Percentiles rank a stretch among this genome's conserved stretches.
Evolutionary conservation across 2,797 vertebrate species (phyloP).

Genomic region (Sebastes vulpes): DNA sequence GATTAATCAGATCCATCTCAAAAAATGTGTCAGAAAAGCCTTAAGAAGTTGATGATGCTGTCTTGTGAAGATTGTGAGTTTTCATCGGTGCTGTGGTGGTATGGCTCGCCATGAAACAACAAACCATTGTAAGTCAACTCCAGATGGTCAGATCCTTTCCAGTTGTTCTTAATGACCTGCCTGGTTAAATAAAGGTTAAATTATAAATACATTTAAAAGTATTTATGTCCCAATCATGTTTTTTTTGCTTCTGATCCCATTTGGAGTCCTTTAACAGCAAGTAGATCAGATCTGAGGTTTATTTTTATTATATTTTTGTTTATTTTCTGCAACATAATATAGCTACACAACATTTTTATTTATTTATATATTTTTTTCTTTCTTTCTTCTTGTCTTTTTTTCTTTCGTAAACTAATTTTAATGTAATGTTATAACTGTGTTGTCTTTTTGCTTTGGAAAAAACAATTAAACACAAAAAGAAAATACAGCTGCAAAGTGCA

Average conservation of each 20-base stretch:
- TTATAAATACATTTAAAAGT: background rate
- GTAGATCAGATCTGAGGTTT: background rate
- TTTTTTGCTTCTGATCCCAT: background rate
- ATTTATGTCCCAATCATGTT: background rate
- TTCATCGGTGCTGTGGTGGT: too few relatives aligned
- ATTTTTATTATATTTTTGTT: background rate
- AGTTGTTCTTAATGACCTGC: background rate
- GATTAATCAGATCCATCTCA: background rate
- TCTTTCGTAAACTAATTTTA: too few relatives aligned
- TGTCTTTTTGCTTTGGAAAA: too few relatives aligned
- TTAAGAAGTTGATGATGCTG: background rate
- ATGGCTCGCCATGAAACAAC: background rate
- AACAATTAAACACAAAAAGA: too few relatives aligned
- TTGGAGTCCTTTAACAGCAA: background rate
- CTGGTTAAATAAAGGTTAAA: background rate
- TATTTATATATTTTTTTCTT: too few relatives aligned
- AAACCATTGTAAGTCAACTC: background rate
- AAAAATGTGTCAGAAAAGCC: background rate
- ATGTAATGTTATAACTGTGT: too few relatives aligned
- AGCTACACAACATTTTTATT: background rate
- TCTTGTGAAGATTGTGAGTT: background rate
- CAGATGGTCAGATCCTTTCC: background rate
- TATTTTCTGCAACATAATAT: background rate
- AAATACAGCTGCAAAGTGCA: too few relatives aligned
- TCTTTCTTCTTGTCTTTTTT: too few relatives aligned